These are phyloP conservation scores for Channa maculata DNA, from an alignment of 2,113 vertebrate genomes.

Conservation along the genomic window DNA sequence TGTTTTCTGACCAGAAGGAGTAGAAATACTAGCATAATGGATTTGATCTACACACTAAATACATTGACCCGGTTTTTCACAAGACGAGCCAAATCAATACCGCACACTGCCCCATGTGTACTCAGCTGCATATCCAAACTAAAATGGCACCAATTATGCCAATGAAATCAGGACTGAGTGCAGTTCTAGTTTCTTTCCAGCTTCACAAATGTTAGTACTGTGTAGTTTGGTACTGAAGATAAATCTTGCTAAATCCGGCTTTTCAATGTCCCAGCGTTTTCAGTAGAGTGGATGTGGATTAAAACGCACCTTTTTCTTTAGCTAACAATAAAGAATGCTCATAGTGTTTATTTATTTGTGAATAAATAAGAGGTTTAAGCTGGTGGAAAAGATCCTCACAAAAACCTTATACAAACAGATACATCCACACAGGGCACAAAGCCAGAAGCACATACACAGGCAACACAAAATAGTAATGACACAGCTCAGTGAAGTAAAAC, in stretches of 20 bases:
- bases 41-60: conserved; percentile 49
- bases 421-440: conserved; percentile 47
- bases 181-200: conserved; percentile 34
- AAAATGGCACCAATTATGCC: conserved; percentile 61
- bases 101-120: conserved; percentile 8
- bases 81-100: conserved; percentile 57
- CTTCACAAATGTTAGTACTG: conserved; percentile 25
- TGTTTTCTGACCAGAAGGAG: conserved; percentile 43
- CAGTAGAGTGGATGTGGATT: conserved; percentile 41
- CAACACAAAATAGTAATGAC: conserved; percentile 65
- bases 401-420: conserved; percentile 58
- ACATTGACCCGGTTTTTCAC: conserved; percentile 36
- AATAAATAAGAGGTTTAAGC: conserved; percentile 61
- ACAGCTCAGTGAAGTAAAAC: conserved; percentile 69
- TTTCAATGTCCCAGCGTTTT: conserved; percentile 42
- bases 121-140: conserved; percentile 42
- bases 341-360: conserved; percentile 45
- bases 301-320: conserved; percentile 39
- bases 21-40: conserved; percentile 48
- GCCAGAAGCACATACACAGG: conserved; percentile 17
- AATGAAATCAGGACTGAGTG: conserved; percentile 35
- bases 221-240: conserved; percentile 3
- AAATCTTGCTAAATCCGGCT: conserved; percentile 37
- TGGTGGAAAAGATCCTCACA: conserved; percentile 52
- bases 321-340: conserved; percentile 21